Evolutionary conservation across 2,888 invertebrate species (phyloP).

Genomic region (Baronia brevicornis): DNA sequence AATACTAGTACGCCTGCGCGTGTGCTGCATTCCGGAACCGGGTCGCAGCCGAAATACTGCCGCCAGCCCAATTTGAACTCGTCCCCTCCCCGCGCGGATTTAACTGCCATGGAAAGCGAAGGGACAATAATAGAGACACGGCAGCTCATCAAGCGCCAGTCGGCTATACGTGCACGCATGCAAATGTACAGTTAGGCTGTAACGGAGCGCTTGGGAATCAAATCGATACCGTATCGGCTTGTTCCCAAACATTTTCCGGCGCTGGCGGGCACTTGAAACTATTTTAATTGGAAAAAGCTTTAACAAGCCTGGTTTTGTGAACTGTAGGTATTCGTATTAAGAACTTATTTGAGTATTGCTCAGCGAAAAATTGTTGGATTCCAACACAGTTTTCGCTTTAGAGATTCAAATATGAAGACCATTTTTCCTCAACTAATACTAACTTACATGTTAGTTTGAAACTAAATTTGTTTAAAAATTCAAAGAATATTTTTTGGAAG

Average conservation of each 20-base stretch:
- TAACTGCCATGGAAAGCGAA: conserved; percentile 16
- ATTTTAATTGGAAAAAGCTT: too few relatives aligned
- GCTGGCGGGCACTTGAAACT: conserved; percentile 10
- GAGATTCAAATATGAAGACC: too few relatives aligned
- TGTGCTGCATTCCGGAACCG: conserved; percentile 70
- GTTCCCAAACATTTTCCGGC: conserved; percentile 19
- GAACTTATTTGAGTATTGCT: too few relatives aligned
- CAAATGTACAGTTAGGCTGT: conserved; percentile 71
- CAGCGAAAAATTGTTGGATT: too few relatives aligned
- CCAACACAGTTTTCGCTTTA: too few relatives aligned
- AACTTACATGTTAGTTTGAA: too few relatives aligned
- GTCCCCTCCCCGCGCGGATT: conserved; percentile 30
- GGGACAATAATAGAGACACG: conserved; percentile 32
- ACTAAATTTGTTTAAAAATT: too few relatives aligned
- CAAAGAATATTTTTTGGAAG: too few relatives aligned
- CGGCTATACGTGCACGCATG: conserved; percentile 66
- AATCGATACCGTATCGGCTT: conserved; percentile 58
- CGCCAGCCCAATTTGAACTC: conserved; percentile 42
- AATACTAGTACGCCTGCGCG: conserved; percentile 63
- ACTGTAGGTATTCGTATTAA: too few relatives aligned
- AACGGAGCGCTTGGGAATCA: conserved; percentile 50
- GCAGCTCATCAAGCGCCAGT: conserved; percentile 35
- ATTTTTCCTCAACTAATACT: too few relatives aligned
- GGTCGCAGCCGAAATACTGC: conserved; percentile 66
- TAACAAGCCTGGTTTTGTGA: too few relatives aligned